Base-by-base conservation (phyloP, 37 sponge, comb jelly and placozoan species). In the Haliclona indistincta region DNA sequence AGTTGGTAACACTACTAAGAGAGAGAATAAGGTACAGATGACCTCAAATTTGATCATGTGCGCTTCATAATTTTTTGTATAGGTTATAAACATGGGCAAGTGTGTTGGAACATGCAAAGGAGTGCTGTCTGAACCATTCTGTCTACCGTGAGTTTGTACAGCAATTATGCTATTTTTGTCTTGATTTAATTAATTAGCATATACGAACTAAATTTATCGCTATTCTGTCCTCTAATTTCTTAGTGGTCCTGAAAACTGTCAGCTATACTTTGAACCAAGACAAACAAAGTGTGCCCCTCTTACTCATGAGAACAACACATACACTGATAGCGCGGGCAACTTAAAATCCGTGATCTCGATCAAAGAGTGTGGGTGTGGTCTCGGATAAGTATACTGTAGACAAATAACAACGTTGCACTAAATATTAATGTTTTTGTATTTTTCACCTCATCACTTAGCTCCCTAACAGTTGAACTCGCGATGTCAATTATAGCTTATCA, bases 31-130 rank as follows among this genome's bases (percentile, higher is more conserved):
- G 61, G 63, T 60, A 29, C 29, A n/a, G 2, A 4, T 72, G 30
- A 4, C 15, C 30, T 36, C 73, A 56, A 4, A 20, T 10, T 54
- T 4, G 1, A 29, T 42, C 3, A 63, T 8, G 6, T 47, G 1
- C 7, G 13, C 22, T 19, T 47, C 2, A 64, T 63, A 33, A 17
- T 58, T 20, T 58, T 20, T 58, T 58, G 3, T 56, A 56, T 71
- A 81, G 81, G 23, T 62, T 11, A 61, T 81, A 4, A 71, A 81
- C 41, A 35, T 70, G 1, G 81, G 81, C 1, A 60, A 38, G 54
- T 81, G 81, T 45, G 49, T 81, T 20, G 81, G 81, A 2, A 28
- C 39, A 20, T 77, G 78, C 42, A 17, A 34, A 10, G 78, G 78
- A 29, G 41, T 77, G 25, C 0, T 3, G 32, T 20, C 51, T 1